These are phyloP conservation scores for Amphibalanus amphitrite DNA, from an alignment of 1,140 invertebrate genomes.

Conservation along the genomic window DNA sequence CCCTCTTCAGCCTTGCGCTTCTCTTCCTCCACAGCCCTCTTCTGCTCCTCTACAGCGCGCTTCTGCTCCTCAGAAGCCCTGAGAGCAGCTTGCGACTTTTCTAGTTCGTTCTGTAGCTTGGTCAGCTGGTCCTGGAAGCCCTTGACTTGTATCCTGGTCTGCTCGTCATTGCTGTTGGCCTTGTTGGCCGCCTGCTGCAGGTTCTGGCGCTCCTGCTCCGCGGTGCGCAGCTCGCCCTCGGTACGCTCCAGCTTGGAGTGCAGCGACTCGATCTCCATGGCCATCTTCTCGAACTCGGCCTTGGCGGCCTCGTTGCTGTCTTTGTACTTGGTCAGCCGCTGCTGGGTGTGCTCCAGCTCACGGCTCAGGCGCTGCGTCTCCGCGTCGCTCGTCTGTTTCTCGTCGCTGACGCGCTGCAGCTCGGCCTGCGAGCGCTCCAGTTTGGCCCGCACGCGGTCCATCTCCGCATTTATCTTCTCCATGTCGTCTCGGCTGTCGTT, in stretches of 20 bases:
- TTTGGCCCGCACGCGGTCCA: slow-evolving; percentile 22
- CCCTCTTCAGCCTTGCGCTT: slow-evolving; percentile 12
- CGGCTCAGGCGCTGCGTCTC: slow-evolving; percentile 65
- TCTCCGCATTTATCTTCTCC: slow-evolving; percentile 23
- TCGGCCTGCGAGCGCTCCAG: slow-evolving; percentile 20
- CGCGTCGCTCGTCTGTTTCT: slow-evolving; percentile 41
- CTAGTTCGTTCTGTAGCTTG: neutral
- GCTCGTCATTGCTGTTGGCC: slow-evolving; percentile 6
- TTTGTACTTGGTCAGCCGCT: slow-evolving; percentile 58
- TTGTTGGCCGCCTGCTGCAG: slow-evolving; percentile 12
- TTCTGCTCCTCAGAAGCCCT: neutral
- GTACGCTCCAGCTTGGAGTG: slow-evolving; percentile 41
- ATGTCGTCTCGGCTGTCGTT: slow-evolving; percentile 21
- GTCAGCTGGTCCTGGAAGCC: neutral
- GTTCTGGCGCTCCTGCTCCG: slow-evolving; percentile 30
- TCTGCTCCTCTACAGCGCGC: slow-evolving; percentile 49
- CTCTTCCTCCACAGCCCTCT: slow-evolving; percentile 34
- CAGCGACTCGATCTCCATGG: slow-evolving; percentile 54
- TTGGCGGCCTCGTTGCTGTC: slow-evolving; percentile 54
- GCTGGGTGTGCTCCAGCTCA: slow-evolving; percentile 67
- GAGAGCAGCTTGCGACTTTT: neutral
- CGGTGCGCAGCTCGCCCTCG: slow-evolving; percentile 35
- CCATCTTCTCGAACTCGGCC: slow-evolving; percentile 64
- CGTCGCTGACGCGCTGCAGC: slow-evolving; percentile 26
- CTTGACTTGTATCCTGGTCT: neutral